Percentiles rank a stretch among this genome's conserved stretches.
Evolutionary conservation across 2,888 invertebrate genomes (phyloP).

Genomic region (Antheraea assamensis): DNA sequence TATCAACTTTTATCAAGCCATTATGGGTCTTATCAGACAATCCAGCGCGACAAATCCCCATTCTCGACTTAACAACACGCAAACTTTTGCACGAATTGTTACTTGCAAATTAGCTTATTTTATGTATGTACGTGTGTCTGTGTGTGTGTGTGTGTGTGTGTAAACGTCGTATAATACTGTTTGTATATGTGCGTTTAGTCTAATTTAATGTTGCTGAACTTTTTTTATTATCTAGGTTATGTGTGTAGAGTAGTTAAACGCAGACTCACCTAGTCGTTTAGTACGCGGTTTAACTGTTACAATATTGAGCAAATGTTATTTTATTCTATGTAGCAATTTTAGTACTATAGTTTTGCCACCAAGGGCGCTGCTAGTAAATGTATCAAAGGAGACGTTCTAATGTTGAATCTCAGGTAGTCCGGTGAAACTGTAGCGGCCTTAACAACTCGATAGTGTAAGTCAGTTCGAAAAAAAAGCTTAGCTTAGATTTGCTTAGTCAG

Average conservation of each 20-base stretch:
- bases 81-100: slow-evolving; percentile 19
- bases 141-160: background rate
- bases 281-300: background rate
- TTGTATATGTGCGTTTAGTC: background rate
- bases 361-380: too few species aligned
- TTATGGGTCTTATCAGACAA: slow-evolving; percentile 31
- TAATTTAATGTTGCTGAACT: background rate
- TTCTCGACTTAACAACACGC: slow-evolving; percentile 23
- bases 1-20: slow-evolving; percentile 31
- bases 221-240: background rate
- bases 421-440: too few species aligned
- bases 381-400: too few species aligned
- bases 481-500: too few species aligned
- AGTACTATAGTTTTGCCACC: too few species aligned
- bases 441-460: too few species aligned
- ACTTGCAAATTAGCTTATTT: slow-evolving; percentile 1
- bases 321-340: too few species aligned
- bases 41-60: slow-evolving; percentile 24
- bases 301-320: background rate
- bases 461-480: too few species aligned
- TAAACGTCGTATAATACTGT: background rate
- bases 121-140: background rate
- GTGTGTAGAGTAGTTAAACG: background rate
- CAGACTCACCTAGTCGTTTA: background rate
- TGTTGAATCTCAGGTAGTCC: too few species aligned